Evolutionary conservation across 2,888 invertebrate species (phyloP), one percentile per base, ranked within the genome.

Genomic region (Dynastes hyllus): DNA sequence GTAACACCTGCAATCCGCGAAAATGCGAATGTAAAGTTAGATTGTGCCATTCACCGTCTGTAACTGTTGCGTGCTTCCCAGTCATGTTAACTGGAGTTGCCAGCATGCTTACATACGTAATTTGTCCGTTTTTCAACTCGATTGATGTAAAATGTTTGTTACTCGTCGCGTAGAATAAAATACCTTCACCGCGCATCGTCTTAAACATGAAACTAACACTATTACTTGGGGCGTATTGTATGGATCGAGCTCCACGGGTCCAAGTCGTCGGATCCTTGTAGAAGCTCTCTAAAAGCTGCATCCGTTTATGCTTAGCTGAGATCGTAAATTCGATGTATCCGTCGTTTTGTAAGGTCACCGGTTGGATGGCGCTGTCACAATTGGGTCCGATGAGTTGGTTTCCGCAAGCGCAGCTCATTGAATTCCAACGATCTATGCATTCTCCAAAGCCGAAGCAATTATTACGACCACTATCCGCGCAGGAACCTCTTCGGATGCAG

Each of bases 11-110:
- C 51, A 97, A 90, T 6, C 93, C 94, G 80, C 95, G 91, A 40
- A 93, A 93, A 61, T 93, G 91, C 0, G 95, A 93, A 78, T 92
- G 91, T 63, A 98, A 88, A 0, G 95, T 96, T 3, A 97, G 90
- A 86, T 96, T 96, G 87, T 98, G 97, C 98, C 97, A 98, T 75
- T 91, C 91, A 3, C 97, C 97, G 89, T 98, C 96, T 11, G 94
- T 91, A 0, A 97, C 90, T 65, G 89, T 90, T 61, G 92, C 91
- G 82, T 92, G 91, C 1, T 91, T 87, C 80, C 94, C 93, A 0
- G 94, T 95, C 95, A 97, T 96, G 86, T 96, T 96, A 0, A 97
- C 94, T 0, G 94, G 89, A 6, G 93, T 92, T 76, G 95, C 94
- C 84, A 96, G 92, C 86, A 94, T 93, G 2, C 97, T 97, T 45